Evolutionary conservation across 2,113 vertebrate species (phyloP).

Genomic region (Oncorhynchus tshawytscha): DNA sequence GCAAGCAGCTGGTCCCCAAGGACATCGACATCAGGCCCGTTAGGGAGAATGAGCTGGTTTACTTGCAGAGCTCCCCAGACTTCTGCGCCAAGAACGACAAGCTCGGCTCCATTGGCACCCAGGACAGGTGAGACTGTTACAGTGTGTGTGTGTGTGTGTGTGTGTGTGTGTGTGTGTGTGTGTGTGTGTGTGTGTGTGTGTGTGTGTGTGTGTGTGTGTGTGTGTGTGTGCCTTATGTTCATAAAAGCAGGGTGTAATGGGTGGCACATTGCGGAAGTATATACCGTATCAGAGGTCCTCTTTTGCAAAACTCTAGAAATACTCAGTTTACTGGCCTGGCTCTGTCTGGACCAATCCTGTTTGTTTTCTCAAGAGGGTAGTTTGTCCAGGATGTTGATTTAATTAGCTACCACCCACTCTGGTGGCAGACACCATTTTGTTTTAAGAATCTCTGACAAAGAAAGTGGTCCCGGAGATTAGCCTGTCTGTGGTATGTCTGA

Average conservation of each 20-base stretch:
- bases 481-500: constrained; percentile 56
- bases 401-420: constrained; percentile 30
- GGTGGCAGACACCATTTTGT: constrained; percentile 48
- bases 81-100: constrained; percentile 95
- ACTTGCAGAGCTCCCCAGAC: constrained; percentile 94
- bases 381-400: constrained; percentile 40
- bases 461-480: constrained; percentile 36
- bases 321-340: background rate
- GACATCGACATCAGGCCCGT: constrained; percentile 96
- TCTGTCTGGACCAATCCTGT: constrained; percentile 14
- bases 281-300: no score
- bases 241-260: no score
- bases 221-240: no score
- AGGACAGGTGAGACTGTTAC: constrained; percentile 84
- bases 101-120: constrained; percentile 90
- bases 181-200: no score
- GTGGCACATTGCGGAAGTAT: no score
- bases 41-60: constrained; percentile 92
- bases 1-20: constrained; percentile 96
- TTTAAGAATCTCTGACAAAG: constrained; percentile 57
- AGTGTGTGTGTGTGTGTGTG: no score
- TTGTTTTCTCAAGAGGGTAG: constrained; percentile 13
- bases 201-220: no score
- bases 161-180: no score
- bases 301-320: no score